Evolutionary conservation across 1,140 invertebrate genomes (phyloP).

Genomic region (Caenorhabditis latens): DNA sequence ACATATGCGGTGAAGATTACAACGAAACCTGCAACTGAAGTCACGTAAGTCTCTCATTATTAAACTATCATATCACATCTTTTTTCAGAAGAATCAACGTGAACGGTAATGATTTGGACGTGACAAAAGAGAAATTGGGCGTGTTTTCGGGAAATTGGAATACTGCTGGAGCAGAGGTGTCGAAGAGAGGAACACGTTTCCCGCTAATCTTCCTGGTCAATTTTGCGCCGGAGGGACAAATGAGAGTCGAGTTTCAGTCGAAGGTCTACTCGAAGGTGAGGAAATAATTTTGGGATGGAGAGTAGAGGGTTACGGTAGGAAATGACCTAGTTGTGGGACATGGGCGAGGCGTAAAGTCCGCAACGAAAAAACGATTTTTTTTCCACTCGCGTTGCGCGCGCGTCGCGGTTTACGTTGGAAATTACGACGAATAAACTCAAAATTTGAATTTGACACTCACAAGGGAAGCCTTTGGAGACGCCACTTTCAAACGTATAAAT

Average conservation of each 20-base stretch:
- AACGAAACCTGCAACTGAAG: conserved; percentile 48
- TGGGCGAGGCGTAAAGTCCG: too few species aligned
- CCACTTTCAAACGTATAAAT: too few species aligned
- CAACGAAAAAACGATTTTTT: too few species aligned
- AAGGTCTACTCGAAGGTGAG: conserved; percentile 30
- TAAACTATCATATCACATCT: not conserved
- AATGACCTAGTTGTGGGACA: too few species aligned
- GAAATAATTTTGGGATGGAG: not conserved
- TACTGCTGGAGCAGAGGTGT: conserved; percentile 6
- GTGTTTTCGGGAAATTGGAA: conserved; percentile 34
- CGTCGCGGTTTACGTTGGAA: too few species aligned
- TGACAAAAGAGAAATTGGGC: conserved; percentile 35
- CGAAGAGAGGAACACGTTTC: conserved; percentile 17
- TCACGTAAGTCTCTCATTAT: conserved; percentile 23
- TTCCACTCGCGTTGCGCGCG: too few species aligned
- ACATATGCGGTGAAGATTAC: conserved; percentile 51
- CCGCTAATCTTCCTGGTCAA: conserved; percentile 25
- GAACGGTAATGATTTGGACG: conserved; percentile 17
- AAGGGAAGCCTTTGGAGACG: too few species aligned
- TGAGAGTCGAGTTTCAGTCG: conserved; percentile 42
- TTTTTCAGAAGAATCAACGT: conserved; percentile 35
- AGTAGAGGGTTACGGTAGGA: too few species aligned
- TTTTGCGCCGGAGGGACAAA: conserved; percentile 24
- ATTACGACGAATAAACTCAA: too few species aligned
- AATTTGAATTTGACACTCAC: too few species aligned